phyloP scores from a whole-genome alignment of 2,888 invertebrate species.

The Digitonthophagus gazella region DNA sequence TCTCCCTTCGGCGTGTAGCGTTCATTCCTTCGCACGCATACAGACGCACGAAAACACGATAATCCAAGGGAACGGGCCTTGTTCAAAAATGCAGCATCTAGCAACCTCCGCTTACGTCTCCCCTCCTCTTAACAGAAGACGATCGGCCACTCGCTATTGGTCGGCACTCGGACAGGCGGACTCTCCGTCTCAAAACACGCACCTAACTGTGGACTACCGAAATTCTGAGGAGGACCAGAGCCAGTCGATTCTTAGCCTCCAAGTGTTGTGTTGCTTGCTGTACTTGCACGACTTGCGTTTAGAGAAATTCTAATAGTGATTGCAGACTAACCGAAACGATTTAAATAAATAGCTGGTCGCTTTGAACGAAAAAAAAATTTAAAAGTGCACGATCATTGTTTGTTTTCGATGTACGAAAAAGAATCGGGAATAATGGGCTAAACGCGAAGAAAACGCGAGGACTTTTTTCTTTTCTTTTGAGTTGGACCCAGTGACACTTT shows the following conservation, averaged over 20 bases:
- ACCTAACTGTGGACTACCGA: slow-evolving; percentile 42
- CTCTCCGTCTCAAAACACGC: slow-evolving; percentile 46
- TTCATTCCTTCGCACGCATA: slow-evolving; percentile 1
- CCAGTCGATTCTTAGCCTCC: slow-evolving; percentile 45
- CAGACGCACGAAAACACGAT: slow-evolving; percentile 27
- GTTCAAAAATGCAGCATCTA: slow-evolving; percentile 52
- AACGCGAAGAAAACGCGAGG: slow-evolving; percentile 31
- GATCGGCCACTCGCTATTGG: slow-evolving; percentile 47
- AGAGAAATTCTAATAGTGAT: background rate
- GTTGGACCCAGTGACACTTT: slow-evolving; percentile 8
- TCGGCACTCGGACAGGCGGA: slow-evolving; percentile 43
- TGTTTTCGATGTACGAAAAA: slow-evolving; percentile 9
- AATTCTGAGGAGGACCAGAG: slow-evolving; percentile 40
- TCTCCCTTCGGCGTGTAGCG: background rate
- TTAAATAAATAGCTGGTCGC: background rate
- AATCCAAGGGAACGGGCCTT: slow-evolving; percentile 33
- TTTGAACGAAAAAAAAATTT: background rate
- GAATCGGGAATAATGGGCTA: slow-evolving; percentile 44
- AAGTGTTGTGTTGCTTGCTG: slow-evolving; percentile 24
- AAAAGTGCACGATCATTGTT: slow-evolving; percentile 2
- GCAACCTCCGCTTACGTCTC: slow-evolving; percentile 38
- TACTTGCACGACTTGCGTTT: background rate
- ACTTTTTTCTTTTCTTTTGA: slow-evolving; percentile 36
- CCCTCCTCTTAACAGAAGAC: slow-evolving; percentile 17
- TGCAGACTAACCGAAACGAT: background rate